Evolutionary conservation across 2,113 vertebrate species (phyloP), one percentile per base, ranked within the genome.

Genomic region (Bos javanicus): DNA sequence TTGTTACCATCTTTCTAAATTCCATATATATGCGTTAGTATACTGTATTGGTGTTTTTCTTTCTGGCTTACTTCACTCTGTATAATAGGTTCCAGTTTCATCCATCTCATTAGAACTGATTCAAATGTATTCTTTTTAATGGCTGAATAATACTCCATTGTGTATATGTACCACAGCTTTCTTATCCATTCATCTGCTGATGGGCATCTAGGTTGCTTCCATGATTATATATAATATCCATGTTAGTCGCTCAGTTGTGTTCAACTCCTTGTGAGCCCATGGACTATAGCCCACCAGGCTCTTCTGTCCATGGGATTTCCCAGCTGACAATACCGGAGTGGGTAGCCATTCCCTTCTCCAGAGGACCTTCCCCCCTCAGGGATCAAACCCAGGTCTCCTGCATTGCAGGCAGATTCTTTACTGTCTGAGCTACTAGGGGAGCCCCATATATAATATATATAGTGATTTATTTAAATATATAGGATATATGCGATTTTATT

Each of bases 401-500:
- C 67, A 71, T 39, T 71, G 21, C 67, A 71, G 67, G n/a, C 19
- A 71, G 19, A 71, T 39, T 71, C n/a, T 71, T 71, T 71, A 39
- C 67, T 71, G 67, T 71, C 67, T 71, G 67, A 71, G n/a, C 10
- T 71, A 71, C n/a, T 36, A 39, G n/a, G 10, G 67, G 67, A 71
- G 67, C n/a, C 67, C n/a, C 21, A 71, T 71, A 39, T 39, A 71
- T 71, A 71, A 71, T 50, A 48, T 30, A 76, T 17, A 39, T 85
- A 90, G 39, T n/a, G 12, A 56, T 39, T 39, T 71, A n/a, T 50
- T 3, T 36, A 39, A 14, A 12, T 43, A 6, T 43, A 43, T 12
- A 28, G 9, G 17, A 59, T 30, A 4, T 1, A 59, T 12, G 12
- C 8, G 0, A 7, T 52, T 54, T n/a, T n/a, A 54, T 23, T 36